A percentile compares a stretch with the other conserved stretches of the same genome.
These are phyloP conservation scores for Pissodes strobi DNA, from an alignment of 1,140 invertebrate species.

Conservation along the genomic window DNA sequence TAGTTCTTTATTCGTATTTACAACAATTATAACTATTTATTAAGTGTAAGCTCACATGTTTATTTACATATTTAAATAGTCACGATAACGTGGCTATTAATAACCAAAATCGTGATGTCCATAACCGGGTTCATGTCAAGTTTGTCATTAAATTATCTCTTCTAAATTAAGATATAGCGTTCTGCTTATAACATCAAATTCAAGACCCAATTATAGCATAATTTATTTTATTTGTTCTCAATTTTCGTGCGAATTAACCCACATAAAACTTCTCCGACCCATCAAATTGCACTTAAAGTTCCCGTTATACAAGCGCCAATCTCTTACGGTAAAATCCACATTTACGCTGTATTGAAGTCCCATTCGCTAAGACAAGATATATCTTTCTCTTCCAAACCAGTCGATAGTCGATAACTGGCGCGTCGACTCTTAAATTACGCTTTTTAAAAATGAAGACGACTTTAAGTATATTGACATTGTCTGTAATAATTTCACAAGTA, in stretches of 20 bases:
- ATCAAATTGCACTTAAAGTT: not conserved
- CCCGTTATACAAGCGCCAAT: conserved; percentile 8
- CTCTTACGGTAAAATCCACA: conserved; percentile 13
- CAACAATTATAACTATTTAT: too few species aligned
- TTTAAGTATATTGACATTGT: conserved; percentile 12
- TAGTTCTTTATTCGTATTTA: too few species aligned
- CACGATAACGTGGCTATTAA: too few species aligned
- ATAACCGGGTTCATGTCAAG: too few species aligned
- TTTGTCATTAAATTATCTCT: too few species aligned
- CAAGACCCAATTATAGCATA: too few species aligned
- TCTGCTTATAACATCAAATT: too few species aligned
- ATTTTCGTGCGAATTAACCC: not conserved
- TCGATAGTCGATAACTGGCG: conserved; percentile 17
- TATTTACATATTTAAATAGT: too few species aligned
- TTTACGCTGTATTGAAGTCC: not conserved
- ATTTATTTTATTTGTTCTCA: not conserved
- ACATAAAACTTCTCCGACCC: not conserved
- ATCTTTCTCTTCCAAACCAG: conserved; percentile 14
- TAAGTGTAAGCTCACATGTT: too few species aligned
- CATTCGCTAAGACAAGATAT: conserved; percentile 11
- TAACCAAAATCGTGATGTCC: too few species aligned
- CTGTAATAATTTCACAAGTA: not conserved
- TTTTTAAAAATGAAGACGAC: conserved; percentile 3
- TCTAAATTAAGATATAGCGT: too few species aligned
- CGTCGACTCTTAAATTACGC: not conserved